Evolutionary conservation across 2,888 invertebrate species (phyloP).

Genomic region (Muscina levida): DNA sequence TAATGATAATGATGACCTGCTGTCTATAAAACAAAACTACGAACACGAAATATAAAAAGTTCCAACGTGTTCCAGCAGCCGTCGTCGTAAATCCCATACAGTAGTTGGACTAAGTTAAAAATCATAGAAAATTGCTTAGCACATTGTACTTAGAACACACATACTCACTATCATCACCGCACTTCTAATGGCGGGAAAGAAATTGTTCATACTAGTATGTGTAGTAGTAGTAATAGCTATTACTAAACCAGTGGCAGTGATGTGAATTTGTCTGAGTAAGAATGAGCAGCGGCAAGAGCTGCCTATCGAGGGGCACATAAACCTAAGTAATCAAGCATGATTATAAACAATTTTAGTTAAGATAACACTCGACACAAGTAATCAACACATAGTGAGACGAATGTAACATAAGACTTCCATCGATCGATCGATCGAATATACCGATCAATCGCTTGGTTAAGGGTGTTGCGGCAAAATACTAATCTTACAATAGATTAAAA

Average conservation of each 20-base stretch:
- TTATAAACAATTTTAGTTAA: slow-evolving; percentile 11
- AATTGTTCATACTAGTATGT: too few relatives aligned
- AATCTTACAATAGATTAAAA: slow-evolving; percentile 15
- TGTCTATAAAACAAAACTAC: slow-evolving; percentile 8
- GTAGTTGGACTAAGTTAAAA: slow-evolving; percentile 1
- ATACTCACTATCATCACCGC: too few relatives aligned
- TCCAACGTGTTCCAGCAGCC: not conserved
- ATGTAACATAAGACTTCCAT: not conserved
- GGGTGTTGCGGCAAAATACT: not conserved
- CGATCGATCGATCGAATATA: not conserved
- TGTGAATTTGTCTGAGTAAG: too few relatives aligned
- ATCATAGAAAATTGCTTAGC: slow-evolving; percentile 31
- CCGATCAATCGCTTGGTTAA: not conserved
- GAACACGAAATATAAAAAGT: slow-evolving; percentile 11
- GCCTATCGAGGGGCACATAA: too few relatives aligned
- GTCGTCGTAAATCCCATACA: not conserved
- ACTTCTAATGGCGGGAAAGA: too few relatives aligned
- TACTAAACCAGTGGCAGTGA: too few relatives aligned
- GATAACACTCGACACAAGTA: slow-evolving; percentile 23
- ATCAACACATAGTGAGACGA: slow-evolving; percentile 6
- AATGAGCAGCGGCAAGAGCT: too few relatives aligned
- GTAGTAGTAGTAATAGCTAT: too few relatives aligned
- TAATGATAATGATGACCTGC: slow-evolving; percentile 34
- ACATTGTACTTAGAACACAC: slow-evolving; percentile 10
- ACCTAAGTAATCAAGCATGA: slow-evolving; percentile 2